Evolutionary conservation across 2,888 invertebrate species (phyloP), one percentile per base, ranked within the genome.

Genomic region (Stenodera caucasica): DNA sequence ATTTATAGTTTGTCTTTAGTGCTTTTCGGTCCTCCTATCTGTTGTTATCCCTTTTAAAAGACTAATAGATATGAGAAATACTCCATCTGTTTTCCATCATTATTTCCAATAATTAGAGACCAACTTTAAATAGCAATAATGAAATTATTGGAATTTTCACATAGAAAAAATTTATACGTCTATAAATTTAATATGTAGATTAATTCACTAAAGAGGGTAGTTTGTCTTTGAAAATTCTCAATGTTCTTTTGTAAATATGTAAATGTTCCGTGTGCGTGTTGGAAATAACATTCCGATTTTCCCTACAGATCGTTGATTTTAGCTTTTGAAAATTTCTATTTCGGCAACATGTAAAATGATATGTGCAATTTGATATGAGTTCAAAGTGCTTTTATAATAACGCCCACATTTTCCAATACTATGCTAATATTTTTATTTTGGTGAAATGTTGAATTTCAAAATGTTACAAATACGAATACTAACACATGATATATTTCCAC

Each of bases 301-400:
- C 21, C 2, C 40, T 40, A 4, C 5, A 5, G 26, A 40, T 40
- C 40, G 40, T 40, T 40, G 45, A 45, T 45, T 45, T 45, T 45
- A 12, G 2, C 5, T 1, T 30, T 30, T 9, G 30, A 7, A 30
- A 30, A 30, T 30, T 30, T 30, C 30, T 6, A 30, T 45, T 45
- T 45, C 45, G 18, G 3, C 32, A 35, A 35, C 21, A 52, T 52
- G 30, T 52, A 32, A 52, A 52, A 52, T 52, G 52, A 52, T 52
- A 52, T 53, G 11, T 33, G 9, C 18, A 18, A 53, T 53, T 53
- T 29, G 35, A 33, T 53, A 4, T 1, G 21, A 52, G 52, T 52
- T 52, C 52, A 52, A 52, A 52, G 52, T 52, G 52, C n/a, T 52
- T 52, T 45, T 23, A 26, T 32, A n/a, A n/a, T 12, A 32, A 52